phyloP scores from a whole-genome alignment of 2,888 invertebrate genomes.

The Criorhina ranunculi region DNA sequence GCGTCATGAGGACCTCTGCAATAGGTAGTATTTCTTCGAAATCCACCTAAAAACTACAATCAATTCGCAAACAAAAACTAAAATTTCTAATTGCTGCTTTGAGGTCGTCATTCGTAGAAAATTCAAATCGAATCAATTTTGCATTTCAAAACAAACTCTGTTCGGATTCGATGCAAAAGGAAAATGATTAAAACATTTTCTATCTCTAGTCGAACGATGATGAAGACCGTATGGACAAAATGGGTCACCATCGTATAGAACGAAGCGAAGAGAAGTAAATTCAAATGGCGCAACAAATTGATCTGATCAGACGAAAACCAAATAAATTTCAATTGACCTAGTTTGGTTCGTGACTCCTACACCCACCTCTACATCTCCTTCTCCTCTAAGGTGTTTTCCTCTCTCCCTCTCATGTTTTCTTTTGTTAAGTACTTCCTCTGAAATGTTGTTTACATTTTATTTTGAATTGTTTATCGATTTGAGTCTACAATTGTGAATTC shows the following conservation, averaged over 20 bases:
- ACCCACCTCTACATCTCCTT: background rate
- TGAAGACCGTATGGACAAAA: background rate
- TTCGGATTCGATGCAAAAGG: background rate
- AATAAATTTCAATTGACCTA: conserved; percentile 46
- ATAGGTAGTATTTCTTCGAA: too few relatives aligned
- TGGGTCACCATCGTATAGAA: background rate
- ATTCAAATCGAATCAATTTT: conserved; percentile 42
- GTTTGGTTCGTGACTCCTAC: conserved; percentile 4
- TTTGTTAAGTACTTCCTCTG: conserved; percentile 6
- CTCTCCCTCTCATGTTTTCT: background rate
- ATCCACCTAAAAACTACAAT: background rate
- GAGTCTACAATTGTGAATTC: too few relatives aligned
- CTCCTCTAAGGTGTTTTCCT: conserved; percentile 7
- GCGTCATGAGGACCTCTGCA: too few relatives aligned
- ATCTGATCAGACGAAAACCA: conserved; percentile 22
- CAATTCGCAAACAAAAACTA: conserved; percentile 2
- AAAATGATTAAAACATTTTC: background rate
- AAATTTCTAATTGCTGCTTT: conserved; percentile 37
- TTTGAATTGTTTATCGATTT: conserved; percentile 25
- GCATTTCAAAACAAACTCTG: conserved; percentile 9
- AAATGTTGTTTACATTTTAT: background rate
- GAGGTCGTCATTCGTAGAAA: conserved; percentile 25
- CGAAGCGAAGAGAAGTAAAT: background rate
- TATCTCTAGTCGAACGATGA: background rate
- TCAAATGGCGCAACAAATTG: conserved; percentile 43